Evolutionary conservation across 37 sponge, comb jelly and placozoan genomes (phyloP), one percentile per base, ranked within the genome.

Genomic region (Geodia barretti): DNA sequence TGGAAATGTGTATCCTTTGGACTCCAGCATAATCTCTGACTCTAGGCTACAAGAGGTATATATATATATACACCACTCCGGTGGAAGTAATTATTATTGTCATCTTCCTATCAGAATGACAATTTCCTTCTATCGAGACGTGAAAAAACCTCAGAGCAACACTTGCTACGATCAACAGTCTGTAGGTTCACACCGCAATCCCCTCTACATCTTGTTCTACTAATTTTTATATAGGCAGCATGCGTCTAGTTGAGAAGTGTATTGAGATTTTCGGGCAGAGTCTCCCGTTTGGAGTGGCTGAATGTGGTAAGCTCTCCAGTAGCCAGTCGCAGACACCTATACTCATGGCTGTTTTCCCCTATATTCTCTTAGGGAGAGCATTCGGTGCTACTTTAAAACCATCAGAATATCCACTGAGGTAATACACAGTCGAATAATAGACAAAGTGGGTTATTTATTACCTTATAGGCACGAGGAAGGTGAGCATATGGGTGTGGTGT

Each of bases 291-390:
- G 86, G 86, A n/a, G 39, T 85, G 17, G 86, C 86, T 41, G 64
- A 85, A 85, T 41, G 69, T 28, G 85, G 85, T 84, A 77, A 68
- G 70, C 26, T n/a, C n/a, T n/a, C n/a, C n/a, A n/a, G n/a, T n/a
- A n/a, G n/a, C n/a, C n/a, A n/a, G n/a, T n/a, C n/a, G n/a, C n/a
- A n/a, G n/a, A n/a, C n/a, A n/a, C n/a, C n/a, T n/a, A n/a, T n/a
- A 34, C 5, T 69, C 36, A 26, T 30, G 14, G 70, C 3, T 23
- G 70, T 28, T 23, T 23, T 29, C 28, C 41, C 25, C 31, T 21
- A 11, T 24, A 21, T 33, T 59, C 58, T 4, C 26, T n/a, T 73
- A 3, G 25, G 23, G 1, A 41, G 47, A 42, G 25, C 23, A 47
- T 73, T 11, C 23, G 25, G 33, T 32, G 41, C 62, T 28, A 62